Base-by-base conservation (phyloP, 2,113 vertebrate species). In the Ranitomeya variabilis region DNA sequence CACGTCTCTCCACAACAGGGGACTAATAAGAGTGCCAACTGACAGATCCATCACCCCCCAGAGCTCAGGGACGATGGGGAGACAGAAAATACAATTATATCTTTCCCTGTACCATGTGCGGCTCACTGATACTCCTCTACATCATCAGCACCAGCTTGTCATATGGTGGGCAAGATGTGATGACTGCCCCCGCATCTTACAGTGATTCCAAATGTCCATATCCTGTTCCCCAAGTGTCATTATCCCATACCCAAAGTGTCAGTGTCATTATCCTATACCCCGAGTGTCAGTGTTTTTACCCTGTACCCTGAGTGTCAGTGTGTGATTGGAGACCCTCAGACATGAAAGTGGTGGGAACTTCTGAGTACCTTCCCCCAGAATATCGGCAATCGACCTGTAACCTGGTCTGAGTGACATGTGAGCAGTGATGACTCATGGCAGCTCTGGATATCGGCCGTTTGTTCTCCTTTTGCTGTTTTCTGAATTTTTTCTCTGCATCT, bases 11-110 rank as follows among this genome's bases (percentile, higher is more conserved):
- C 84, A 18, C 84, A 62, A 67, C 71, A 51, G 69, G 84, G 26
- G 55, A 23, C 71, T 86, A 86, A 86, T 86, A 77, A 86, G 54
- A 77, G 69, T 8, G 52, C 52, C 77, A 71, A 86, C 84, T 86
- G 84, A 86, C 84, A 86, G 26, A 37, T 62, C 71, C 71, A 59
- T 54, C 71, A 76, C 84, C 84, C 71, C 84, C 84, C 16, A 31
- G 23, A 9, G 69, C 23, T 74, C 10, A 76, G 71, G 16, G 8
- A 37, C 11, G 26, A 60, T 31, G 73, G 52, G 66, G 59, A 1
- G 31, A 51, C 31, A 59, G 71, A 86, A 71, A 86, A 86, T 74
- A 23, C 71, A 86, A 86, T 86, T 60, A 86, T 60, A 62, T 76
- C 18, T 23, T 57, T 76, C 21, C 64, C 51, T 86, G 57, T 85